These are phyloP conservation scores for Cyphomyrmex costatus DNA, from an alignment of 1,140 invertebrate species.

Conservation along the genomic window DNA sequence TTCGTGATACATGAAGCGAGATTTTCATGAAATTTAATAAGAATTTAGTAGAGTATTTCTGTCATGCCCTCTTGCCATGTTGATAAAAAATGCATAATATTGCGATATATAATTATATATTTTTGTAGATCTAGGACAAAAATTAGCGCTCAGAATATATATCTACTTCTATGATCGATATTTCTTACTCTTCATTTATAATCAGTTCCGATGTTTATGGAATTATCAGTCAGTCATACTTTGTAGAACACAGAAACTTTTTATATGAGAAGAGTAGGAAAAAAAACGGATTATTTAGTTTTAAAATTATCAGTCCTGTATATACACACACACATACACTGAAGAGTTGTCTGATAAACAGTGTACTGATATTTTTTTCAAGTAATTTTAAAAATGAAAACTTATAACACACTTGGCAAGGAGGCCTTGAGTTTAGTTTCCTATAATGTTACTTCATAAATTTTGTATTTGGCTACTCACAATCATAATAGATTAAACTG, in stretches of 20 bases:
- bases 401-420: constrained; percentile 62
- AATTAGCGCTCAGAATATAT: constrained; percentile 80
- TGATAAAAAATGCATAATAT: constrained; percentile 80
- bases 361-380: constrained; percentile 77
- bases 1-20: constrained; percentile 35
- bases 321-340: constrained; percentile 75
- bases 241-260: constrained; percentile 54
- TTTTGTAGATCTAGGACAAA: constrained; percentile 82
- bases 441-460: constrained; percentile 35
- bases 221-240: constrained; percentile 57
- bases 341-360: constrained; percentile 74
- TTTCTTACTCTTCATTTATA: constrained; percentile 71
- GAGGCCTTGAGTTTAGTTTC: constrained; percentile 79
- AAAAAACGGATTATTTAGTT: constrained; percentile 76
- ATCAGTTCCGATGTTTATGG: constrained; percentile 59
- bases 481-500: constrained; percentile 15
- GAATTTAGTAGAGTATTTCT: constrained; percentile 75
- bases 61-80: constrained; percentile 77
- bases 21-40: constrained; percentile 65
- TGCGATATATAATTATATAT: constrained; percentile 81
- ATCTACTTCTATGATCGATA: constrained; percentile 68
- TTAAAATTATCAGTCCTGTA: constrained; percentile 77
- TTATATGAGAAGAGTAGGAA: constrained; percentile 69
- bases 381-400: constrained; percentile 70
- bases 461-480: constrained; percentile 37